Evolutionary conservation across 2,797 vertebrate species (phyloP).

Genomic region (Phataginus tricuspis): DNA sequence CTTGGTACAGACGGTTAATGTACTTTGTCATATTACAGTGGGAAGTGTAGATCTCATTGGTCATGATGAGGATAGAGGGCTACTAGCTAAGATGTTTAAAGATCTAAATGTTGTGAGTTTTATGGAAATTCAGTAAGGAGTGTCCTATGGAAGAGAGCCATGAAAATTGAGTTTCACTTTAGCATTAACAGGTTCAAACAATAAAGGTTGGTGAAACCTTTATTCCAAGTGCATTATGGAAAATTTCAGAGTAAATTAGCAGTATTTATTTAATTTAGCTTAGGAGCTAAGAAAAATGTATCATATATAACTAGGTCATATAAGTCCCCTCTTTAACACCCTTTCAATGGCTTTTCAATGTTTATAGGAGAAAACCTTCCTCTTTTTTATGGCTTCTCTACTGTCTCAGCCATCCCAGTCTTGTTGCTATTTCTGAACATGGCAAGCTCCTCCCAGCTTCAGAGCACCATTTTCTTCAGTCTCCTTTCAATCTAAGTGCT

Average conservation of each 20-base stretch:
- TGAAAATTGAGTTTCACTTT: constrained; percentile 8
- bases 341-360: neutral
- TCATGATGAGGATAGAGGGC: neutral
- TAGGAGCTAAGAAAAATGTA: constrained; percentile 24
- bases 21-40: neutral
- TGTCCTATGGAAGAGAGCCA: neutral
- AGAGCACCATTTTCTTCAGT: neutral
- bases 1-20: constrained; percentile 20
- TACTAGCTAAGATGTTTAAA: neutral
- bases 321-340: neutral
- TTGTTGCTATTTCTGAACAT: neutral
- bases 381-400: neutral
- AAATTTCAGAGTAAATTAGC: constrained; percentile 54
- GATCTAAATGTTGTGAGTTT: neutral
- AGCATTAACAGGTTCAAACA: neutral
- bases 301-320: neutral
- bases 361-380: neutral
- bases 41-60: neutral
- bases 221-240: constrained; percentile 19
- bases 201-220: neutral
- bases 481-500: neutral
- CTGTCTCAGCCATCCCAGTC: neutral
- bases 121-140: neutral
- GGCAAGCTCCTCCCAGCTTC: neutral
- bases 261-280: constrained; percentile 39